Evolutionary conservation across 2,888 invertebrate genomes (phyloP).

Genomic region (Agrilus biguttatus): DNA sequence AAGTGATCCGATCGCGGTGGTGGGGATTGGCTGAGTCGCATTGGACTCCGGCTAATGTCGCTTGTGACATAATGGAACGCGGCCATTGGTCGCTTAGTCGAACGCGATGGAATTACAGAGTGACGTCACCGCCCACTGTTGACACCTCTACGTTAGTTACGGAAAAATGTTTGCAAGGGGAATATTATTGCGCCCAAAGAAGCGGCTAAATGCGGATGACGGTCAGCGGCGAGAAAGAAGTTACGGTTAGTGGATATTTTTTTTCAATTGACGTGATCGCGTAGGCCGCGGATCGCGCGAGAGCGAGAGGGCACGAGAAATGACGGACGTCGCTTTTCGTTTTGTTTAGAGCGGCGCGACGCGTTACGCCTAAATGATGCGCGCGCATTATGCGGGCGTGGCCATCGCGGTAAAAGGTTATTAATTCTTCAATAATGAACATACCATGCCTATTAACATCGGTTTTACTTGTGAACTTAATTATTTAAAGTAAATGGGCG

Average conservation of each 20-base stretch:
- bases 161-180: constrained; percentile 13
- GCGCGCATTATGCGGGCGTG: no score
- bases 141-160: constrained; percentile 18
- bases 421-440: no score
- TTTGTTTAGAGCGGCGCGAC: no score
- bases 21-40: constrained; percentile 12
- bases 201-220: neutral
- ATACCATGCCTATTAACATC: no score
- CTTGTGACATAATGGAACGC: constrained; percentile 11
- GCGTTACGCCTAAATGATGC: no score
- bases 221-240: neutral
- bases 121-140: constrained; percentile 18
- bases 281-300: neutral
- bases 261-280: no score
- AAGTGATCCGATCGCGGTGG: constrained; percentile 15
- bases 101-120: constrained; percentile 24
- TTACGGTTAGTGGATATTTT: neutral
- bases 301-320: neutral
- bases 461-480: no score
- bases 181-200: neutral
- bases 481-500: no score
- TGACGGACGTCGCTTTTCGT: neutral
- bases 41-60: constrained; percentile 14
- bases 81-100: constrained; percentile 18
- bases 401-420: no score